phyloP scores from a whole-genome alignment of 2,113 vertebrate species.

The Hippocampus comes region DNA sequence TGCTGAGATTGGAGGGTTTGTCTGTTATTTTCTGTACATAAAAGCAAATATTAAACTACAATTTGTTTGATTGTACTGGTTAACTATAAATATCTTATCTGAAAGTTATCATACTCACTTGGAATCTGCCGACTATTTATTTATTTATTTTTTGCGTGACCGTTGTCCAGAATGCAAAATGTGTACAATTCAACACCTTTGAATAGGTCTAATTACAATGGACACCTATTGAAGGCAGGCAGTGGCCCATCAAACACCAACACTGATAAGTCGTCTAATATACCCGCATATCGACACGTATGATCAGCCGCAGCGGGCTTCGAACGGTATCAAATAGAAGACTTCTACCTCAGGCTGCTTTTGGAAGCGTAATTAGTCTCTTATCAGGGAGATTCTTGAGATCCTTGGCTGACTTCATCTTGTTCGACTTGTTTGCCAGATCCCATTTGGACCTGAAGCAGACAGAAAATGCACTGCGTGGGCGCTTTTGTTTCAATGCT shows the following conservation, averaged over 20 bases:
- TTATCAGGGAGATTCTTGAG: slow-evolving; percentile 6
- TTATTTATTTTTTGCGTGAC: background rate
- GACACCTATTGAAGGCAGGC: background rate
- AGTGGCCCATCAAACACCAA: slow-evolving; percentile 11
- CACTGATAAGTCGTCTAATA: background rate
- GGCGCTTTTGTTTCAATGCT: background rate
- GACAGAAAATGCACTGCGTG: background rate
- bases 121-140: background rate
- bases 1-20: too few species aligned
- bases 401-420: background rate
- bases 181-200: background rate
- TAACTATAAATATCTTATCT: too few species aligned
- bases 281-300: slow-evolving; percentile 5
- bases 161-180: background rate
- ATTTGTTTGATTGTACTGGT: too few species aligned
- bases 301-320: background rate
- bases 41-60: too few species aligned
- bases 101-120: background rate
- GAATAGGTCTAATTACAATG: background rate
- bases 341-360: background rate
- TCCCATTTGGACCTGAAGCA: background rate
- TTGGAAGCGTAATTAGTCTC: slow-evolving; percentile 4
- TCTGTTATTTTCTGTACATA: too few species aligned
- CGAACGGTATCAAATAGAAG: background rate
- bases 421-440: background rate